Conservation (phyloP, 2,888 invertebrate species). For the Panopea generosa region DNA sequence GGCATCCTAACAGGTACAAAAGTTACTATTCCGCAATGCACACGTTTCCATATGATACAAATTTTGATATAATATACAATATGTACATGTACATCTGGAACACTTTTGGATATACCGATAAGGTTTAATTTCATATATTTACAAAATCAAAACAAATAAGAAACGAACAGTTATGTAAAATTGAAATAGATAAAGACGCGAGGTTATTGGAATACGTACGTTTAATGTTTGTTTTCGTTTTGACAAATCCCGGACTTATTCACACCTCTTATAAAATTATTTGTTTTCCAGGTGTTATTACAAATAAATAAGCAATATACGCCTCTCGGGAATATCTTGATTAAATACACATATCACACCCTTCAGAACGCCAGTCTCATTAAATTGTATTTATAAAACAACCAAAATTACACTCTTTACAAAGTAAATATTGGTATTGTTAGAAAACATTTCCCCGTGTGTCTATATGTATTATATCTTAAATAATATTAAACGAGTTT, state of each 20-base stretch:
- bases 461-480: no score
- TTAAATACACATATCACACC: constrained; percentile 56
- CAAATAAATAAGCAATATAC: constrained; percentile 57
- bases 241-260: constrained; percentile 33
- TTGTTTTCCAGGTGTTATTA: constrained; percentile 50
- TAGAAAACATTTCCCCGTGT: neutral
- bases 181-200: constrained; percentile 34
- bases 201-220: constrained; percentile 16
- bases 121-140: neutral
- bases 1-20: no score
- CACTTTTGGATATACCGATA: neutral
- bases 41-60: no score
- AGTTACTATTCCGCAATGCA: no score
- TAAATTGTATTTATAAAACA: constrained; percentile 32
- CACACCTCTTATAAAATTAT: constrained; percentile 50
- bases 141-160: constrained; percentile 42
- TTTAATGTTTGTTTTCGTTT: constrained; percentile 44
- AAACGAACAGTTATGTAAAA: constrained; percentile 35
- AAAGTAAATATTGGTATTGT: no score
- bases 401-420: no score
- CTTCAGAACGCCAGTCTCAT: constrained; percentile 8
- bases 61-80: no score
- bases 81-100: no score
- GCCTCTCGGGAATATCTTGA: constrained; percentile 43
- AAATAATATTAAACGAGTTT: no score